Conservation (phyloP, 2,888 invertebrate genomes). For the Blastobasis lacticolella region DNA sequence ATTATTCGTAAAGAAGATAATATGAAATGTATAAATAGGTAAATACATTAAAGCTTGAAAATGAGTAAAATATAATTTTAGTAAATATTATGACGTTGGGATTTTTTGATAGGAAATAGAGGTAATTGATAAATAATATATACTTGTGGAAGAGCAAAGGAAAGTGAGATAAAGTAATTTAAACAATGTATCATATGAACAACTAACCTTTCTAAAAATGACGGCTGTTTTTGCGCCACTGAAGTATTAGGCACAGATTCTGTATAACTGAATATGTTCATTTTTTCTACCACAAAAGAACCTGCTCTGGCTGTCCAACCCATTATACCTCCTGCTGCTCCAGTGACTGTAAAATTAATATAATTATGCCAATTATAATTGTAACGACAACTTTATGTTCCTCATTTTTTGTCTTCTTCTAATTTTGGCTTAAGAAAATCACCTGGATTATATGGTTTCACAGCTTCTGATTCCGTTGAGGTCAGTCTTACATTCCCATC, state of each 20-base stretch:
- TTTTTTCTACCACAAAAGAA: conserved; percentile 87
- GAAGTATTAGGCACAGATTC: conserved; percentile 61
- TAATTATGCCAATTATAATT: too few relatives aligned
- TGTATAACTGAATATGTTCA: conserved; percentile 74
- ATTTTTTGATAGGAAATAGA: too few relatives aligned
- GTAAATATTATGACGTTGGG: too few relatives aligned
- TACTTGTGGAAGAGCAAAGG: not conserved
- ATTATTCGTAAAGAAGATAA: not conserved
- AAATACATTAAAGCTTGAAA: too few relatives aligned
- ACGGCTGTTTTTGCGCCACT: conserved; percentile 63
- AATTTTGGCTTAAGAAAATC: conserved; percentile 5
- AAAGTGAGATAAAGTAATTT: not conserved
- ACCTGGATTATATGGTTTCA: conserved; percentile 47
- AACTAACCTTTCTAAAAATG: conserved; percentile 62
- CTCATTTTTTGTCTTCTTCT: too few relatives aligned
- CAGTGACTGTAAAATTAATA: conserved; percentile 27
- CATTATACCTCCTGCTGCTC: conserved; percentile 70
- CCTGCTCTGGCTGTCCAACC: conserved; percentile 89
- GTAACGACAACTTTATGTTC: too few relatives aligned
- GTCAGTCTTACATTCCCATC: conserved; percentile 71
- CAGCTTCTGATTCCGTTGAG: conserved; percentile 45
- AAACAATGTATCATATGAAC: not conserved
- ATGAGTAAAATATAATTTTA: too few relatives aligned
- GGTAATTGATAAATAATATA: too few relatives aligned
- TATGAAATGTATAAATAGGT: not conserved